Conservation (phyloP, 2,113 vertebrate species). For the Megaceryle maxima region DNA sequence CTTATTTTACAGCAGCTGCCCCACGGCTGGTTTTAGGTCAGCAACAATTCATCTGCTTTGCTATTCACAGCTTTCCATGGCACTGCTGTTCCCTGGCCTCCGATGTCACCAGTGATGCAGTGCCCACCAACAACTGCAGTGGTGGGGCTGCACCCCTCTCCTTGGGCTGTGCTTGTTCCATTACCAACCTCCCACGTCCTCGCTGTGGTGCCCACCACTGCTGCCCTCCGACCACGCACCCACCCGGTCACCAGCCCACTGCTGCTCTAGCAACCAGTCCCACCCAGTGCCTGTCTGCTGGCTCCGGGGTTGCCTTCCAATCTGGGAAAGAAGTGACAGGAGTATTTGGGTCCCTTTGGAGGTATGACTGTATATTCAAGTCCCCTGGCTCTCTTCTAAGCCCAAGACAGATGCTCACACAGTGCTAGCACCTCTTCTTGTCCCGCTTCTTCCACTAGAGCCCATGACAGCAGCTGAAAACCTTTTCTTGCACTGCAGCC, state of each 20-base stretch:
- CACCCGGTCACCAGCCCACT: rapidly evolving
- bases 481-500: background rate
- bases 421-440: background rate
- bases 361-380: background rate
- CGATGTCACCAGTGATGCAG: background rate
- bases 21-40: background rate
- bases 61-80: background rate
- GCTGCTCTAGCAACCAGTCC: rapidly evolving
- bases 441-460: background rate
- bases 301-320: rapidly evolving
- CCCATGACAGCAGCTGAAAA: background rate
- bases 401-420: background rate
- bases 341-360: background rate
- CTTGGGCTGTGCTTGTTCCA: background rate
- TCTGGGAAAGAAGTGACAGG: background rate
- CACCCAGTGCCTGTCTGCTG: rapidly evolving
- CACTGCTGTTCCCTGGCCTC: background rate
- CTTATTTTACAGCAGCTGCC: background rate
- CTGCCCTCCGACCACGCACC: background rate
- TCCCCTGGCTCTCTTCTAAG: background rate
- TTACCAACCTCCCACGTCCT: background rate
- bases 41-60: background rate
- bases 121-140: rapidly evolving
- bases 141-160: background rate
- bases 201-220: rapidly evolving